Evolutionary conservation across 2,113 vertebrate genomes (phyloP), one percentile per base, ranked within the genome.

Genomic region (Aplodontia rufa): DNA sequence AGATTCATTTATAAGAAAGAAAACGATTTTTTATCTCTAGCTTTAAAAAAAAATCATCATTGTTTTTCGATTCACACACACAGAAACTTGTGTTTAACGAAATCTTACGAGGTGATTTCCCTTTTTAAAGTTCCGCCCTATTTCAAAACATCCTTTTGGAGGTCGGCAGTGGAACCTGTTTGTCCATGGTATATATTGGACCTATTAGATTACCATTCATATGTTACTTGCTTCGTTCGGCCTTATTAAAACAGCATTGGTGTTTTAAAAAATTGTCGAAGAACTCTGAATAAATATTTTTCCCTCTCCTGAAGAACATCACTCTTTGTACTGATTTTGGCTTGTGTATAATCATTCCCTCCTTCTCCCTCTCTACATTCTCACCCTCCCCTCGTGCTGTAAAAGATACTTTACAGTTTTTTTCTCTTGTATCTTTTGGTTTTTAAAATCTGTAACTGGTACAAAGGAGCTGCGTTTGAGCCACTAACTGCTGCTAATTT

Each of bases 151-250:
- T 78, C 14, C 1, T 75, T 68, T 55, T 74, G 55, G 47, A 92
- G 82, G 32, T 91, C 96, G 93, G 89, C 80, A 17, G 81, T 40
- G 88, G 69, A 97, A 96, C 97, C 97, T 90, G 90, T 97, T 96
- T 64, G 88, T 91, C 82, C 68, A 78, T 64, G 60, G 69, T 51
- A n/a, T 55, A 11, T 40, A 90, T n/a, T 86, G 84, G 12, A 62
- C 19, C 4, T 51, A 30, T 81, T 60, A 64, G n/a, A 24, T 93
- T 62, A 58, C 80, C 45, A 71, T 87, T 88, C 68, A 19, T 37
- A 35, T 55, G 49, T 90, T 87, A 85, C 76, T n/a, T 26, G 35
- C 80, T 84, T 93, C 11, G 14, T 88, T 88, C 62, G 51, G 10
- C n/a, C 24, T 88, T 35, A 92, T 87, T 40, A 96, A 92, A 69